Evolutionary conservation across 2,888 invertebrate species (phyloP), one percentile per base, ranked within the genome.

Genomic region (Papilio demoleus): DNA sequence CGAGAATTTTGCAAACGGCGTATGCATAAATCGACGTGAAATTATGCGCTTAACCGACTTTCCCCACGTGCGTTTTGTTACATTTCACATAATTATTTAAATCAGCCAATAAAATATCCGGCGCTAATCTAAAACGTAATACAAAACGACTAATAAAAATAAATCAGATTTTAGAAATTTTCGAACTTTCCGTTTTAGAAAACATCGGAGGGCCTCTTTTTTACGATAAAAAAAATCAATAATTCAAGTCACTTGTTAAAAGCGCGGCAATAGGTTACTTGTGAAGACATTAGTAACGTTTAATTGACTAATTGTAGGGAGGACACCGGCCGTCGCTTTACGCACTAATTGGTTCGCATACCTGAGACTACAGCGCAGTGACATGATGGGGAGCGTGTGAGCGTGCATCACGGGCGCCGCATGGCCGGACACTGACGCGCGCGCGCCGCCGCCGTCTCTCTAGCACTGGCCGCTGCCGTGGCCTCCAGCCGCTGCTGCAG

Each of bases 331-430:
- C 22, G 53, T 42, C 50, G 56, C 45, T 63, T 63, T 56, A 73
- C 74, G 76, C 76, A 72, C 78, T 73, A 70, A 73, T 74, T 73
- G 69, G 67, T 27, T 38, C 65, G 65, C 82, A 72, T 76, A 82
- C 83, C 82, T 81, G 80, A 75, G 75, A 74, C 74, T 74, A 72
- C 76, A 74, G 74, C 75, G 72, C 75, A 71, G 76, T 73, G 83
- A 76, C 83, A 82, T 83, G 71, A 78, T 80, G 73, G 67, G 67
- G 58, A 27, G 31, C 27, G 68, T 59, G 47, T 58, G 63, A 62
- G 47, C 72, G 73, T 74, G 73, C 73, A 72, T 74, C 75, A 78
- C 71, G 61, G 56, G 67, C 42, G 56, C 68, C 75, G 75, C 78
- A 76, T 76, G 73, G 70, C 71, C 73, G 72, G 19, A 45, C 60